Percentiles rank a stretch among this genome's conserved stretches.
These are phyloP conservation scores for Merops nubicus DNA, from an alignment of 2,113 vertebrate genomes.

Conservation along the genomic window DNA sequence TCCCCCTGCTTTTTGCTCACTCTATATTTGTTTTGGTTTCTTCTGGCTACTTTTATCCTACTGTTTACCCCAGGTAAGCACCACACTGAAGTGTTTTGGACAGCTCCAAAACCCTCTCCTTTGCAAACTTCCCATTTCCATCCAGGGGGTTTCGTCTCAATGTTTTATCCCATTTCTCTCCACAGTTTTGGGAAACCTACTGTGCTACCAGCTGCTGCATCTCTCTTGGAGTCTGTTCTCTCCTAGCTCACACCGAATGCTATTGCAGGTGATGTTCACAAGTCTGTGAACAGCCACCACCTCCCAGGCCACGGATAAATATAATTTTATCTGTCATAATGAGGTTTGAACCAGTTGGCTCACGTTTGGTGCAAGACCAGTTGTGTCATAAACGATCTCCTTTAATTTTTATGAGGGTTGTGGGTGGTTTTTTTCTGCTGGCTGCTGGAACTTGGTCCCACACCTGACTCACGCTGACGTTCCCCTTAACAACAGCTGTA, in stretches of 20 bases:
- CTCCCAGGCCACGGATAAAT: neutral
- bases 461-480: neutral
- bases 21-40: neutral
- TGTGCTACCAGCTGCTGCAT: slow-evolving; percentile 30
- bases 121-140: neutral
- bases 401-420: neutral
- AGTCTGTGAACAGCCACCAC: neutral
- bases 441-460: neutral
- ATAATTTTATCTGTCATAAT: slow-evolving; percentile 25
- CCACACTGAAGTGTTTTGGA: neutral
- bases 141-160: neutral
- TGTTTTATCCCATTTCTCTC: neutral
- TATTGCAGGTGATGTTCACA: neutral
- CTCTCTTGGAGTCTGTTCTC: neutral
- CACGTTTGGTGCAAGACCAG: neutral
- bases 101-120: neutral
- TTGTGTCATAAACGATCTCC: neutral
- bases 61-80: neutral
- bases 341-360: neutral
- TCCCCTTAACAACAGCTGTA: neutral
- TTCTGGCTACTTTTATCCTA: neutral
- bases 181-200: slow-evolving; percentile 27
- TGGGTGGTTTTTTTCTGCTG: neutral
- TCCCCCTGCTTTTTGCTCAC: neutral
- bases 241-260: neutral